These are phyloP conservation scores for Sesia bembeciformis DNA, from an alignment of 2,888 invertebrate species.

Conservation along the genomic window DNA sequence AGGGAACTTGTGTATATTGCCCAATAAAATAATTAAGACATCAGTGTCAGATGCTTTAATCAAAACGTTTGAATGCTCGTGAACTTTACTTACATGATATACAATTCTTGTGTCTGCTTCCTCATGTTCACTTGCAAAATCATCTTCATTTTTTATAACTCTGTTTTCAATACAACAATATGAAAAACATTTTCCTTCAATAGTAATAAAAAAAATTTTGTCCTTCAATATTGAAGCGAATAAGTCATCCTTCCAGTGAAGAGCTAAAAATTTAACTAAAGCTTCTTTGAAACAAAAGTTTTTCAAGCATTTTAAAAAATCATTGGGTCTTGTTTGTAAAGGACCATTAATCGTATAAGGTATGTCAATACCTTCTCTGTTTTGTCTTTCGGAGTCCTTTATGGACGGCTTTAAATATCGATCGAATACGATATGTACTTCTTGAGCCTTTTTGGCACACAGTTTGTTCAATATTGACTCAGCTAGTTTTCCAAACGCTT, in stretches of 20 bases:
- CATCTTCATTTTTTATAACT: constrained; percentile 4
- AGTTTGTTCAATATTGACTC: constrained; percentile 14
- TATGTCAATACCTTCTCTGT: constrained; percentile 7
- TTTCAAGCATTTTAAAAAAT: constrained; percentile 21
- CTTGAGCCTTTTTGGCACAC: constrained; percentile 6
- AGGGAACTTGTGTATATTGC: not conserved
- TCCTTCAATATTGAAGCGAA: too few species aligned
- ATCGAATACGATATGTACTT: constrained; percentile 18
- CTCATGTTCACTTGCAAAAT: constrained; percentile 5
- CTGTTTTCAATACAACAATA: too few species aligned
- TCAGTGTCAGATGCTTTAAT: not conserved
- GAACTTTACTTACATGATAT: constrained; percentile 4
- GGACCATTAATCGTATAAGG: constrained; percentile 9
- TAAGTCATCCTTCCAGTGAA: constrained; percentile 19
- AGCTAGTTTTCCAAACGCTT: constrained; percentile 16
- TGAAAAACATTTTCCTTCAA: constrained; percentile 4
- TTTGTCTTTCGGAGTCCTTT: constrained; percentile 24
- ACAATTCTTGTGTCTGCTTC: constrained; percentile 6
- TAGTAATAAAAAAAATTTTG: constrained; percentile 4
- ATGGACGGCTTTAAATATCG: constrained; percentile 26
- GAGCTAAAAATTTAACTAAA: constrained; percentile 19
- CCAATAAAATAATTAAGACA: not conserved
- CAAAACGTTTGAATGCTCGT: too few species aligned
- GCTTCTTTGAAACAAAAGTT: constrained; percentile 26
- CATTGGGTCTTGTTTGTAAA: constrained; percentile 18